These are phyloP conservation scores for Gallinago nigripennis DNA, from an alignment of 2,797 vertebrate species.

Conservation along the genomic window DNA sequence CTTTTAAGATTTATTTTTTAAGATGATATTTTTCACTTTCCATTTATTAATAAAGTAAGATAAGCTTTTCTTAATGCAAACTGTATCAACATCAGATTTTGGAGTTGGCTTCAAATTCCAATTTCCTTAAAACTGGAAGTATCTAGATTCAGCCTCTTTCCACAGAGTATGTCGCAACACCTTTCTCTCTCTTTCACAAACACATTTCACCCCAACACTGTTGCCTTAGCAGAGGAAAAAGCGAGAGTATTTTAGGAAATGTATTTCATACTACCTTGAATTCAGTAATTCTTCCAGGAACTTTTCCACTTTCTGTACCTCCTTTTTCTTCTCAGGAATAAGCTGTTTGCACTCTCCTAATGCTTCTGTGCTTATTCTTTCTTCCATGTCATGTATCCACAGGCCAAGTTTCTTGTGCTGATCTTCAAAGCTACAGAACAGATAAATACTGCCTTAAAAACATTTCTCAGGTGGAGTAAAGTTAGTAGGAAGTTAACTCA, in stretches of 20 bases:
- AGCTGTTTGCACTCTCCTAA: constrained; percentile 85
- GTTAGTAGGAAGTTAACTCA: neutral
- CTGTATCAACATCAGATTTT: neutral
- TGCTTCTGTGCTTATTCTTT: constrained; percentile 86
- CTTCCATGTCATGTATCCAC: constrained; percentile 91
- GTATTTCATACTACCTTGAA: constrained; percentile 82
- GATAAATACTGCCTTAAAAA: neutral
- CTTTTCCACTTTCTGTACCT: constrained; percentile 89
- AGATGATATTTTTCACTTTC: neutral
- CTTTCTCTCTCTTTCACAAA: neutral
- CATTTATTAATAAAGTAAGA: neutral
- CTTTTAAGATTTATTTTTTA: neutral
- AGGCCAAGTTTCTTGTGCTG: constrained; percentile 86
- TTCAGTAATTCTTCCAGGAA: constrained; percentile 90
- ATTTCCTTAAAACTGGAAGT: neutral
- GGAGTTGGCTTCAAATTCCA: neutral
- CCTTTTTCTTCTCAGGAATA: constrained; percentile 86
- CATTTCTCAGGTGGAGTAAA: neutral
- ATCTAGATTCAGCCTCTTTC: neutral
- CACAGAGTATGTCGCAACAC: neutral
- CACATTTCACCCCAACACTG: neutral
- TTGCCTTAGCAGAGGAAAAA: neutral
- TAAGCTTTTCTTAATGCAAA: neutral
- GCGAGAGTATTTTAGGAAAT: neutral
- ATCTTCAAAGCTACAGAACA: constrained; percentile 86